Evolutionary conservation across 2,888 invertebrate genomes (phyloP), one percentile per base, ranked within the genome.

Genomic region (Drosophila crucigera): DNA sequence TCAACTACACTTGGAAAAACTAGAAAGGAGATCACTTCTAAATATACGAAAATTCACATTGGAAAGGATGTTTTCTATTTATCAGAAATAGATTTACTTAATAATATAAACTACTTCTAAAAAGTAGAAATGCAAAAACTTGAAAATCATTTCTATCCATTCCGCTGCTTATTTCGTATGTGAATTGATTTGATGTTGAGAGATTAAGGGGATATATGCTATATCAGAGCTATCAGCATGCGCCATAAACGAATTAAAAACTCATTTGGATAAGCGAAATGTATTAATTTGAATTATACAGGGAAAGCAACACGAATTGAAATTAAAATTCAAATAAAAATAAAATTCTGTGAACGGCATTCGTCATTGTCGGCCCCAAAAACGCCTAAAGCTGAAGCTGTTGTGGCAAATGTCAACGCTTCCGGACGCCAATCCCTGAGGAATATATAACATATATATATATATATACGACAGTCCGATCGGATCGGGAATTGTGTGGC

Each of bases 351-450:
- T 56, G 63, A 63, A 35, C 56, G 56, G 67, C 73, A 84, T 76
- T 82, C 79, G 85, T 88, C 83, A 82, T 83, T 83, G 83, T 79
- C 68, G n/a, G 43, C 19, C 47, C 47, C 39, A 19, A 54, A 39
- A 7, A 31, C 7, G 31, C 30, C 28, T 11, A 33, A 55, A 9
- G 47, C 37, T 9, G 25, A 22, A 54, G 56, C 68, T 39, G 41
- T 54, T 39, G 41, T 54, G 25, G 55, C 58, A 69, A 80, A 30
- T 80, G 84, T 84, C 80, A 78, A 78, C 82, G 80, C 78, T 81
- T 84, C 84, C 84, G 84, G 63, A 63, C 62, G 41, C 54, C 54
- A 39, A 54, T 68, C n/a, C 11, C 25, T 11, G 25, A 30, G 37
- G 53, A 35, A 53, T 50, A 61, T 47, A 58, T 25, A 11, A 3